Percentiles rank a stretch among this genome's conserved stretches.
phyloP scores from a whole-genome alignment of 2,888 invertebrate genomes.

The Dasysyrphus albostriatus region DNA sequence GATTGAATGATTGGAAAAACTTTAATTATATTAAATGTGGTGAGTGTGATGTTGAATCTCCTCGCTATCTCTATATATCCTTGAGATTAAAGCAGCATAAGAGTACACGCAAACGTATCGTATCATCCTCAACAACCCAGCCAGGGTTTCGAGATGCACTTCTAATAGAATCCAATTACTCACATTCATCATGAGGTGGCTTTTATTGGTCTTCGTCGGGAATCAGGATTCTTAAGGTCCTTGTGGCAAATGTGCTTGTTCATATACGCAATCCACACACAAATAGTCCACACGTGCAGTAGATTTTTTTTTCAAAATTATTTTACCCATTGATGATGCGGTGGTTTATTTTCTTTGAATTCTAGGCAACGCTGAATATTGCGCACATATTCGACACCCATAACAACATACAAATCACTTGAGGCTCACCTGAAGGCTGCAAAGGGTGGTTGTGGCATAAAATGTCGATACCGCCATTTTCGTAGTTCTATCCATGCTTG shows the following conservation, averaged over 20 bases:
- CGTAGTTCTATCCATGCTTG: slow-evolving; percentile 33
- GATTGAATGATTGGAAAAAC: slow-evolving; percentile 38
- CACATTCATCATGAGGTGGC: slow-evolving; percentile 33
- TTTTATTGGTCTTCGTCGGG: slow-evolving; percentile 48
- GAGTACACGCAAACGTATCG: not conserved
- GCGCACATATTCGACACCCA: slow-evolving; percentile 26
- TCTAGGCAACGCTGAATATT: not conserved
- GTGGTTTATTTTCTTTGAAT: slow-evolving; percentile 28
- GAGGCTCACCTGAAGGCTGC: slow-evolving; percentile 45
- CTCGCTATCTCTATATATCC: not conserved
- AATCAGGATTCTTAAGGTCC: slow-evolving; percentile 19
- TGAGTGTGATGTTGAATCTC: not conserved
- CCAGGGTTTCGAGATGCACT: slow-evolving; percentile 56
- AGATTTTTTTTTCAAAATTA: not conserved
- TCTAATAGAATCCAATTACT: slow-evolving; percentile 58
- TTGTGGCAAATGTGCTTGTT: slow-evolving; percentile 14
- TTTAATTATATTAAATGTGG: slow-evolving; percentile 46
- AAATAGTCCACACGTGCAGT: not conserved
- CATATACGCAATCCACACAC: slow-evolving; percentile 15
- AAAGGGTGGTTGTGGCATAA: slow-evolving; percentile 25
- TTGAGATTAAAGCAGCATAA: slow-evolving; percentile 1
- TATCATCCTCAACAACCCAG: slow-evolving; percentile 2
- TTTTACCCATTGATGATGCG: slow-evolving; percentile 3
- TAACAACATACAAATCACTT: not conserved
- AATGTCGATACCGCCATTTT: slow-evolving; percentile 47